These are phyloP conservation scores for Panthera uncia DNA, from an alignment of 2,113 vertebrate genomes.

Conservation along the genomic window DNA sequence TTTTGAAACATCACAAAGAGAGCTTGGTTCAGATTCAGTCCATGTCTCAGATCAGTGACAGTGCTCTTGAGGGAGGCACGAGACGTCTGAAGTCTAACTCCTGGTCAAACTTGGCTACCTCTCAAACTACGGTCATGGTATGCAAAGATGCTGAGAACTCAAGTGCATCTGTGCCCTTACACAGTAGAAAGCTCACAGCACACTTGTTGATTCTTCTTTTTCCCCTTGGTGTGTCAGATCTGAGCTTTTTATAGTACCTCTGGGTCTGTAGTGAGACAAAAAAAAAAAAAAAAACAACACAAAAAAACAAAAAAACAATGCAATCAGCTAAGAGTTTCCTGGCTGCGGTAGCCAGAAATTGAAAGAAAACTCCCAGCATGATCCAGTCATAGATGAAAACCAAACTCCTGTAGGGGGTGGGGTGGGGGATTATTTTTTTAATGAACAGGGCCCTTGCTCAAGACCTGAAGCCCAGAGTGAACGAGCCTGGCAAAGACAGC, in stretches of 20 bases:
- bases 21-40: neutral
- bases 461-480: neutral
- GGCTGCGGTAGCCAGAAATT: neutral
- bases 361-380: conserved; percentile 55
- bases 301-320: conserved; percentile 53
- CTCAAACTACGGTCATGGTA: neutral
- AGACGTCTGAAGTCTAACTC: neutral
- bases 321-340: conserved; percentile 45
- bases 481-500: neutral
- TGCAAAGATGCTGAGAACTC: neutral
- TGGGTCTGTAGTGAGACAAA: conserved; percentile 1
- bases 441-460: neutral
- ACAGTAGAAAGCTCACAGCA: conserved; percentile 3
- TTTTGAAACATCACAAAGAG: conserved; percentile 12
- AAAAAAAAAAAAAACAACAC: neutral
- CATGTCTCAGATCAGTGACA: neutral
- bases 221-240: conserved; percentile 2
- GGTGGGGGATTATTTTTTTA: neutral
- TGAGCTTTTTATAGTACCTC: conserved; percentile 50
- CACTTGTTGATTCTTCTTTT: conserved; percentile 44
- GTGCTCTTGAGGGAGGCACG: neutral
- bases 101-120: neutral
- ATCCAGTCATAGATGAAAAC: conserved; percentile 48
- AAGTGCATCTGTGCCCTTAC: neutral
- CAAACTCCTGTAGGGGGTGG: neutral